phyloP scores from a whole-genome alignment of 1,140 invertebrate species.

The Aplysia californica region DNA sequence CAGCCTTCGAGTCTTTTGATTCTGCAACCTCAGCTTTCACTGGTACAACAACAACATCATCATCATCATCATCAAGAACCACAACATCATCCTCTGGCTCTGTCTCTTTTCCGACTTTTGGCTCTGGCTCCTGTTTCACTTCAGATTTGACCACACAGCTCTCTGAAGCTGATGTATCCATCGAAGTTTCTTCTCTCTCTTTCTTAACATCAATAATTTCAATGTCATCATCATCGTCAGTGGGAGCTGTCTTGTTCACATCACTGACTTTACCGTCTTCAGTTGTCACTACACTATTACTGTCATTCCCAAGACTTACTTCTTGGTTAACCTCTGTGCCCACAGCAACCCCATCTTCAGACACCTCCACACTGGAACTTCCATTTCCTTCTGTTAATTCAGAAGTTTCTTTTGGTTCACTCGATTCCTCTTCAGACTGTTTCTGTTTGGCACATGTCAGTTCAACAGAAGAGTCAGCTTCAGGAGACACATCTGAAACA shows the following conservation, averaged over 20 bases:
- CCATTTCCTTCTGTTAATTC: too few species aligned
- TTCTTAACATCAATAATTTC: conserved; percentile 9
- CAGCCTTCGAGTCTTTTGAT: background rate
- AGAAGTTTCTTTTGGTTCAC: too few species aligned
- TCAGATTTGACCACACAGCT: too few species aligned
- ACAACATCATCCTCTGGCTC: conserved; percentile 50
- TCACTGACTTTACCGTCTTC: background rate
- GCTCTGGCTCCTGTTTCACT: conserved; percentile 15
- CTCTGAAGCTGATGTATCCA: too few species aligned
- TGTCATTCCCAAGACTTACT: background rate
- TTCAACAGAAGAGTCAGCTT: background rate
- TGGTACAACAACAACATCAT: conserved; percentile 12
- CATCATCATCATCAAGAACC: conserved; percentile 37
- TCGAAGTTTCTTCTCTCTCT: background rate
- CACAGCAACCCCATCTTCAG: background rate
- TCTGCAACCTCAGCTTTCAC: conserved; percentile 23
- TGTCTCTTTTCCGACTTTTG: conserved; percentile 26
- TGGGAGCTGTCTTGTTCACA: background rate
- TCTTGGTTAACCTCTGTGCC: background rate
- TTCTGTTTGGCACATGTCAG: background rate
- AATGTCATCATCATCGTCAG: conserved; percentile 12
- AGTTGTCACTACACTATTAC: background rate
- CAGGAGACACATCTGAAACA: background rate
- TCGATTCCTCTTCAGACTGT: background rate
- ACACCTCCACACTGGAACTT: too few species aligned